These are phyloP conservation scores for Dicaeum eximium DNA, from an alignment of 2,113 vertebrate species.

Conservation along the genomic window DNA sequence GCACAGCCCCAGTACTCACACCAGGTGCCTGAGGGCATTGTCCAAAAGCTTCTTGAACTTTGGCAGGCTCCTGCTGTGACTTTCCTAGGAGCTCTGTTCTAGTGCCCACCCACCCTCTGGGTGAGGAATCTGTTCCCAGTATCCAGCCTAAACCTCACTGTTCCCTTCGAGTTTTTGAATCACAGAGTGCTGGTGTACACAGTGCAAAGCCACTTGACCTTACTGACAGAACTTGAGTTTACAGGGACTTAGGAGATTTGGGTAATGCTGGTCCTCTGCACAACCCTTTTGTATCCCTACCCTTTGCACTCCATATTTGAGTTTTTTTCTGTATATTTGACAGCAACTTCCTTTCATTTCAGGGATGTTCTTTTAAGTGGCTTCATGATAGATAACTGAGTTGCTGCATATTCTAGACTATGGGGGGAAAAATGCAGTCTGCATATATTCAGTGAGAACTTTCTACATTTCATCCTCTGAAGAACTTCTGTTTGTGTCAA, in stretches of 20 bases:
- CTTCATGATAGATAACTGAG: neutral
- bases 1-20: neutral
- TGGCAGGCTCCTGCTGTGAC: neutral
- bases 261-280: neutral
- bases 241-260: neutral
- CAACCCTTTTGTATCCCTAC: neutral
- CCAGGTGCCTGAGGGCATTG: rapidly evolving
- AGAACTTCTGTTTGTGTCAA: neutral
- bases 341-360: neutral
- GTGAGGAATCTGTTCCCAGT: neutral
- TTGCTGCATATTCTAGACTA: neutral
- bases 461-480: neutral
- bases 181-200: too few relatives aligned
- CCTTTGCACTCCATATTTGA: neutral
- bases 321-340: neutral
- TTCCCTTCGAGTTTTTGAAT: neutral
- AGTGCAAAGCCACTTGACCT: neutral
- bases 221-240: neutral
- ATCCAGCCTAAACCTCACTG: neutral
- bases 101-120: neutral
- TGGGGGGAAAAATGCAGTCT: neutral
- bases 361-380: neutral
- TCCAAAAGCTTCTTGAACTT: neutral
- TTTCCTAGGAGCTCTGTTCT: neutral
- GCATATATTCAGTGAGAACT: neutral